Percentiles rank a stretch among this genome's conserved stretches.
Conservation (phyloP, 2,888 invertebrate genomes). For the Ectropis crepuscularia region DNA sequence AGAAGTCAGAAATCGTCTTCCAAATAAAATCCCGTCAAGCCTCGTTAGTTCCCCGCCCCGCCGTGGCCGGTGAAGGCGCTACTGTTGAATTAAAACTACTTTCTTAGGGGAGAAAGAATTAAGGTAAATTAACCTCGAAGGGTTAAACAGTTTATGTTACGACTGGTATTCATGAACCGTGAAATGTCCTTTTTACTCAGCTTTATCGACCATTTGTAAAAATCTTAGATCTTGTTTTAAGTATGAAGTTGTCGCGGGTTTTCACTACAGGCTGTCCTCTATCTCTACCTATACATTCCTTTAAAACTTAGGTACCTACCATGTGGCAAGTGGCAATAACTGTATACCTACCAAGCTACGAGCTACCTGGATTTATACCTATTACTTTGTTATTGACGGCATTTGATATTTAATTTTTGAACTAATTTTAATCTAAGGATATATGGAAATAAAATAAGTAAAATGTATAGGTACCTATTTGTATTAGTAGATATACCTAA, state of each 20-base stretch:
- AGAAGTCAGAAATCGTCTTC: constrained; percentile 4
- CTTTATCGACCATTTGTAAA: not conserved
- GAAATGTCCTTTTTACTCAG: constrained; percentile 6
- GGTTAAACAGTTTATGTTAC: constrained; percentile 12
- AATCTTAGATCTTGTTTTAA: no score
- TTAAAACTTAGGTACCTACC: no score
- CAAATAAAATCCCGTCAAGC: constrained; percentile 5
- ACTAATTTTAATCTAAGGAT: no score
- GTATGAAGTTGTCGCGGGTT: no score
- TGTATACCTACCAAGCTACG: no score
- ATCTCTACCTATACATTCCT: no score
- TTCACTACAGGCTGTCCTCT: no score
- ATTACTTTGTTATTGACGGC: no score
- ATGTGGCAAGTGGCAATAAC: no score
- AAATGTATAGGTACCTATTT: not conserved
- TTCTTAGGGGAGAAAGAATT: constrained; percentile 3
- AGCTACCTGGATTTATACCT: no score
- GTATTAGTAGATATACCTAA: constrained; percentile 6
- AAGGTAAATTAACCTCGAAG: not conserved
- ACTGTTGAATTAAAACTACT: constrained; percentile 6
- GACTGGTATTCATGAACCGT: constrained; percentile 4
- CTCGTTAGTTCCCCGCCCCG: constrained; percentile 10
- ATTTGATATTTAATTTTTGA: no score
- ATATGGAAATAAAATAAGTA: no score
- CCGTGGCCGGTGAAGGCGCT: constrained; percentile 9